Evolutionary conservation across 2,888 invertebrate species (phyloP).

Genomic region (Plebejus melissa): DNA sequence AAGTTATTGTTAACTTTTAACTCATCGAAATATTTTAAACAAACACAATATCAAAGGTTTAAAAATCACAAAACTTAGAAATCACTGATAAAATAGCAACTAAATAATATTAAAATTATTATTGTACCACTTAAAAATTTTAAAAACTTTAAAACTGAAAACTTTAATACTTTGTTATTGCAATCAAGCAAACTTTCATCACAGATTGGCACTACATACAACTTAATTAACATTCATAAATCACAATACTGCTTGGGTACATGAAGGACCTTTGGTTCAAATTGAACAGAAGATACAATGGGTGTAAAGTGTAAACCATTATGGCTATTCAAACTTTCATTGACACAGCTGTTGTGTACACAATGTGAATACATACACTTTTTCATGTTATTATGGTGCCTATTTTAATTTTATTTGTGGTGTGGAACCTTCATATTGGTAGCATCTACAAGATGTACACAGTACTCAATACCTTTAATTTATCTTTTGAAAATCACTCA

Average conservation of each 20-base stretch:
- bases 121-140: conserved; percentile 24
- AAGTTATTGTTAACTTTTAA: neutral
- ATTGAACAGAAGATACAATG: neutral
- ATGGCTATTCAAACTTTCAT: neutral
- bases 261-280: neutral
- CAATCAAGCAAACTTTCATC: conserved; percentile 41
- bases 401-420: neutral
- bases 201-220: conserved; percentile 52
- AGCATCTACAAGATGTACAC: neutral
- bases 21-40: neutral
- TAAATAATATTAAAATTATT: neutral
- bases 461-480: neutral
- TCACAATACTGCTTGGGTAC: neutral
- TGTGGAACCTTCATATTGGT: neutral
- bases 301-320: neutral
- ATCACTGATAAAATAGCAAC: neutral
- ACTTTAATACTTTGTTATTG: conserved; percentile 2
- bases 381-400: neutral
- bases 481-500: conserved; percentile 24
- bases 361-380: neutral
- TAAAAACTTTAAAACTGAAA: conserved; percentile 24
- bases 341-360: too few relatives aligned
- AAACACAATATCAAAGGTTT: neutral
- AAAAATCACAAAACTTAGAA: neutral
- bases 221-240: neutral